A percentile compares a stretch with the other conserved stretches of the same genome.
Evolutionary conservation across 2,113 vertebrate species (phyloP).

Genomic region (Catharus minimus): DNA sequence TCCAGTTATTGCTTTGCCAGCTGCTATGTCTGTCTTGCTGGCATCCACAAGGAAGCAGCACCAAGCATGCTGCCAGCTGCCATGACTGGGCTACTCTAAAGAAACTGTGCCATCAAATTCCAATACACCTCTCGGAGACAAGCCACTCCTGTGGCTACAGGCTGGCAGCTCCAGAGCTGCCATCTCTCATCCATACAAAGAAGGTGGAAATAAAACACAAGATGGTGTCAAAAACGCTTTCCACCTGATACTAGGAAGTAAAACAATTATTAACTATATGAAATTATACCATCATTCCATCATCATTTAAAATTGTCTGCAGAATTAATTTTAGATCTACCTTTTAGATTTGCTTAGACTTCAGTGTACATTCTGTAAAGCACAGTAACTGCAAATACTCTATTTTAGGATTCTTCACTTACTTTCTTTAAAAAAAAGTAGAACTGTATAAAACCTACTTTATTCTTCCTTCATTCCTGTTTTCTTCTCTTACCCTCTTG

Average conservation of each 20-base stretch:
- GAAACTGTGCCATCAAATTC: not conserved
- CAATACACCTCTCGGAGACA: not conserved
- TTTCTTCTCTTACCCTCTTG: not conserved
- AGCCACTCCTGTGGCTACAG: not conserved
- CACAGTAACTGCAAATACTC: not conserved
- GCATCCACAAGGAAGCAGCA: not conserved
- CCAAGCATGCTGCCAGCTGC: accelerated
- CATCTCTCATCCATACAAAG: not conserved
- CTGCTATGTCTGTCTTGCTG: not conserved
- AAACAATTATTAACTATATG: not conserved
- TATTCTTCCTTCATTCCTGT: not conserved
- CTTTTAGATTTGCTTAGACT: not conserved
- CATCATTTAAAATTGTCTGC: not conserved
- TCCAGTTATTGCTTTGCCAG: not conserved
- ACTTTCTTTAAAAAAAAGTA: not conserved
- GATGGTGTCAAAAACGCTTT: not conserved
- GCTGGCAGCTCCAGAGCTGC: not conserved
- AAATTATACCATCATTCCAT: not conserved
- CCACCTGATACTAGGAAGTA: not conserved
- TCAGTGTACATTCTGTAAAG: not conserved
- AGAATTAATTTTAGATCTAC: not conserved
- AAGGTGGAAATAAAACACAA: not conserved
- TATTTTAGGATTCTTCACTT: not conserved
- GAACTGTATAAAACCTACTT: not conserved
- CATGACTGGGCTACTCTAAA: not conserved